Evolutionary conservation across 64 coral and sea anemone genomes (phyloP), one percentile per base, ranked within the genome.

Genomic region (Montipora sp.): DNA sequence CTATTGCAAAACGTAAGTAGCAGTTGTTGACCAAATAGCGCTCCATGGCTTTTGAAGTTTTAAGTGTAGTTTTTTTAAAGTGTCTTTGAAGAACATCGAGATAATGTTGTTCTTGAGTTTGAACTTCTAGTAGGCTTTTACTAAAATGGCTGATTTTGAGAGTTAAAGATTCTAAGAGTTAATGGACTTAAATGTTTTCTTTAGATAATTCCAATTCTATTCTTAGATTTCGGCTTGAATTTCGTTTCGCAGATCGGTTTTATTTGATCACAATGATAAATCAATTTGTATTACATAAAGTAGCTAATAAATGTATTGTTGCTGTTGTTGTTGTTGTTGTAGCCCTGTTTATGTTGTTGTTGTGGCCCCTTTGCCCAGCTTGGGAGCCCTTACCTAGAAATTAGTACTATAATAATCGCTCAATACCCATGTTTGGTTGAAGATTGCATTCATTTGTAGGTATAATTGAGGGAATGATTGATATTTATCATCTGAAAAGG

Each of bases 181-280:
- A 47, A 12, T 45, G 75, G 75, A 77, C 75, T 77, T 7, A 47
- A 47, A 77, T 46, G 75, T 47, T 77, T 77, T 77, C 75, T 77
- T 77, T 36, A 77, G 75, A 77, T 77, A 47, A 77, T 77, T 27
- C 43, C 27, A 77, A 73, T 73, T 73, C 70, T 73, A 73, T 73
- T 73, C 70, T 47, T 45, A 77, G 75, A 77, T 77, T 77, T 77
- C 75, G 13, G 45, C 75, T 77, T 77, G 75, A 77, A 45, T 77
- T 77, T 77, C 13, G 16, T 73, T 73, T 77, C 75, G 45, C 7
- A 77, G 45, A 77, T 77, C 75, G 14, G 43, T 77, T 77, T 36
- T 47, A 45, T 77, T 77, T 44, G 45, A 77, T 44, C 75, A 47
- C 75, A 77, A 47, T 46, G 75, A 77, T 77, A 48, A 45, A 14